Evolutionary conservation across 1,140 invertebrate species (phyloP).

Genomic region (Cataglyphis hispanica): DNA sequence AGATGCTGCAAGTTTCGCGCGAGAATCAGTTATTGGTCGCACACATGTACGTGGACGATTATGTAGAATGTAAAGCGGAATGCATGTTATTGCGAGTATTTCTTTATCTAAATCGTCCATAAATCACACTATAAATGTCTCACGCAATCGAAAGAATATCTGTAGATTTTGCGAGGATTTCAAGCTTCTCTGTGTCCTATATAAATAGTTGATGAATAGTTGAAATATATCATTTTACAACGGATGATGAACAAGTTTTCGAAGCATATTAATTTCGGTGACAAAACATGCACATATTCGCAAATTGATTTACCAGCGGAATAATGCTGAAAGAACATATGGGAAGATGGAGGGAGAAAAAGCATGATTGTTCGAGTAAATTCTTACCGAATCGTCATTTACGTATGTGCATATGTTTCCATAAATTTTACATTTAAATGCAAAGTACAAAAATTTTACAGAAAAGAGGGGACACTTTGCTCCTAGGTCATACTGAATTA

Average conservation of each 20-base stretch:
- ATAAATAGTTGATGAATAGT: background rate
- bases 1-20: background rate
- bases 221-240: background rate
- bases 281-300: background rate
- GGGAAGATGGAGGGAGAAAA: too few species aligned
- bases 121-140: background rate
- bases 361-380: background rate
- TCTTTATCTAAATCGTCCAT: background rate
- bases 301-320: background rate
- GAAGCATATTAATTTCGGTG: background rate
- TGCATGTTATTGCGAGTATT: constrained; percentile 8
- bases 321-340: background rate
- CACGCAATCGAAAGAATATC: background rate
- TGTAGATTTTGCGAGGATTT: background rate
- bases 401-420: background rate
- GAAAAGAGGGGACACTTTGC: background rate
- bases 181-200: background rate
- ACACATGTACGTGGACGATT: background rate
- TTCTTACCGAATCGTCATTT: background rate
- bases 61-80: background rate
- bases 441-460: constrained; percentile 1
- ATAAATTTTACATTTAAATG: constrained; percentile 25
- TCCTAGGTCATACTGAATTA: background rate
- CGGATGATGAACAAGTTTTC: background rate
- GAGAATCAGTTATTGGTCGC: constrained; percentile 8